phyloP scores from a whole-genome alignment of 2,888 invertebrate species.

The Zhuqinia jingwanae region DNA sequence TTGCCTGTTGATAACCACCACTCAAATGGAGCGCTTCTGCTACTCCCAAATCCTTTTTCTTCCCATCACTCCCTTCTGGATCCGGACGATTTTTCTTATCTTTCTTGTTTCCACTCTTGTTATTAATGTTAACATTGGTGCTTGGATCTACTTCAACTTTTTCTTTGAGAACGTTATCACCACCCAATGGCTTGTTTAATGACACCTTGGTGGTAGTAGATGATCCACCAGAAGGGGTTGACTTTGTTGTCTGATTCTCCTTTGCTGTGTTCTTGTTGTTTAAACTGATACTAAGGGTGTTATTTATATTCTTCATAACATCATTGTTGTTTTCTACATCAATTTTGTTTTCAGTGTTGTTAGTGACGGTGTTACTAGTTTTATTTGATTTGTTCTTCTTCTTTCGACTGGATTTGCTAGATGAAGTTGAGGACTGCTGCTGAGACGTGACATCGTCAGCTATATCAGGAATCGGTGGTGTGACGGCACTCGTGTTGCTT shows the following conservation, averaged over 20 bases:
- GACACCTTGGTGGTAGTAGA: not conserved
- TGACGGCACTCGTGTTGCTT: constrained; percentile 56
- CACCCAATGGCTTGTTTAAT: constrained; percentile 25
- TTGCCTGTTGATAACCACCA: constrained; percentile 17
- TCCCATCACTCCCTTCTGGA: constrained; percentile 26
- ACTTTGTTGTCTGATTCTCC: constrained; percentile 65
- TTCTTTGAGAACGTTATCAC: constrained; percentile 62
- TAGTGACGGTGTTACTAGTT: not conserved
- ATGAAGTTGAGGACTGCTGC: constrained; percentile 45
- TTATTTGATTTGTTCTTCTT: constrained; percentile 83
- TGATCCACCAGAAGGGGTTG: constrained; percentile 12
- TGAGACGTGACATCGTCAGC: not conserved
- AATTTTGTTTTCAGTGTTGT: constrained; percentile 51
- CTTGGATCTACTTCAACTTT: constrained; percentile 61
- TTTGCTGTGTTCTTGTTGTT: constrained; percentile 78
- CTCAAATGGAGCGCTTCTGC: constrained; percentile 33
- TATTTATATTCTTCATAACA: constrained; percentile 54
- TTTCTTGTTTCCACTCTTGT: constrained; percentile 59
- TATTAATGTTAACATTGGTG: constrained; percentile 46
- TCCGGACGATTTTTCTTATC: constrained; percentile 63
- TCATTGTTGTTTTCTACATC: constrained; percentile 51
- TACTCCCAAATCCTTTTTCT: constrained; percentile 47
- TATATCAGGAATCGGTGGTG: constrained; percentile 54
- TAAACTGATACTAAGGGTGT: constrained; percentile 58
- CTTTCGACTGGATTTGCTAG: constrained; percentile 81